Conservation (phyloP, 2,797 vertebrate species). For the Remorina albescens region DNA sequence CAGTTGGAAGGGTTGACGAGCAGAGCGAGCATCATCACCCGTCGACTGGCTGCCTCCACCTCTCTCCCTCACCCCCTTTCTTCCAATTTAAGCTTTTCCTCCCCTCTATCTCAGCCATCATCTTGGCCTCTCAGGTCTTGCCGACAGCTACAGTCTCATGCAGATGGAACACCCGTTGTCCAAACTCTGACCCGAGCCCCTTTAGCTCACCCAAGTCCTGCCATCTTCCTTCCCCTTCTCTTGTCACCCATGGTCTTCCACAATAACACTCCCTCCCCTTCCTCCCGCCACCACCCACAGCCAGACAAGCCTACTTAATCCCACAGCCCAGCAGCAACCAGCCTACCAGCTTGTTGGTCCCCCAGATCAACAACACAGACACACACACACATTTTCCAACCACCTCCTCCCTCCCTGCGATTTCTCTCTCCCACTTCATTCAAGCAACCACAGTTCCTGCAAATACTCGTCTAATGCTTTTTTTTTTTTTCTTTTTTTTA, state of each 20-base stretch:
- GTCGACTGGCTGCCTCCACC: background rate
- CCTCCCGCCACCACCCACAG: constrained; percentile 74
- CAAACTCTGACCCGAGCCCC: constrained; percentile 38
- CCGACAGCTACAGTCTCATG: constrained; percentile 5
- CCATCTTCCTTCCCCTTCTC: constrained; percentile 57
- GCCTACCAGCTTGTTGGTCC: constrained; percentile 78
- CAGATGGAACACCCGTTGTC: constrained; percentile 17
- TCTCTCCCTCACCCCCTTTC: background rate
- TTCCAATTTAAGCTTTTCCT: too few relatives aligned
- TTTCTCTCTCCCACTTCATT: constrained; percentile 54
- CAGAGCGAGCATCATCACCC: background rate
- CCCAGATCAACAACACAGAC: constrained; percentile 77
- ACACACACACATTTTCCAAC: constrained; percentile 30
- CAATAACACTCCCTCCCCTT: constrained; percentile 79
- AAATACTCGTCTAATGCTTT: constrained; percentile 15
- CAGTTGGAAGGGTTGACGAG: constrained; percentile 42
- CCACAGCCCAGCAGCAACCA: constrained; percentile 79
- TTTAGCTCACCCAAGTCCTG: constrained; percentile 40
- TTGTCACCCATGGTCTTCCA: constrained; percentile 67
- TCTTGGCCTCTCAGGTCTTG: background rate
- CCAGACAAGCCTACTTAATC: constrained; percentile 86
- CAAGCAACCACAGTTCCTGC: constrained; percentile 26
- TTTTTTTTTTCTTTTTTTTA: too few relatives aligned
- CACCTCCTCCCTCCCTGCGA: constrained; percentile 33
- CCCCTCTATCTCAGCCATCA: background rate